A percentile compares a stretch with the other conserved stretches of the same genome.
Evolutionary conservation across 2,797 vertebrate genomes (phyloP).

Genomic region (Morus bassanus): DNA sequence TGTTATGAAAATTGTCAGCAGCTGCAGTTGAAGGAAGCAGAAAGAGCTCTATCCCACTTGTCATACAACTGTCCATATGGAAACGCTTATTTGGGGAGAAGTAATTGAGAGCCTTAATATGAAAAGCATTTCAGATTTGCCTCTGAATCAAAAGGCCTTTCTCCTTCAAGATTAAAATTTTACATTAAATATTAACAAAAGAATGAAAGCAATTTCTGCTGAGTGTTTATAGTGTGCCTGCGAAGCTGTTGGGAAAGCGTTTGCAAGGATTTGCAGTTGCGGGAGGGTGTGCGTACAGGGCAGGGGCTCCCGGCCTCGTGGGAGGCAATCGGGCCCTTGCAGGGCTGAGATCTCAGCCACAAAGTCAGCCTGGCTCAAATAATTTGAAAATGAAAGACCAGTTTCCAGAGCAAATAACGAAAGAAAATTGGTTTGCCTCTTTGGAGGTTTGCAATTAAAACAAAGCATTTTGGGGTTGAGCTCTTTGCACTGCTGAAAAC

Average conservation of each 20-base stretch:
- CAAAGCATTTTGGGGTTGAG: neutral
- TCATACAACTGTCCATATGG: slow-evolving; percentile 42
- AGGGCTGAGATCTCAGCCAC: neutral
- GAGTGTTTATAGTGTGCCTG: neutral
- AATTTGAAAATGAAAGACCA: slow-evolving; percentile 18
- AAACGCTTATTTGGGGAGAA: slow-evolving; percentile 20
- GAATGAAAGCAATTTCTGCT: slow-evolving; percentile 9
- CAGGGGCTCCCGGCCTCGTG: neutral
- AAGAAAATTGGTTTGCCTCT: neutral
- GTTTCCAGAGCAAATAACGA: neutral
- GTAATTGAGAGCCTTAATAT: slow-evolving; percentile 45
- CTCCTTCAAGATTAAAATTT: slow-evolving; percentile 16
- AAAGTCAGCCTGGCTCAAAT: slow-evolving; percentile 2
- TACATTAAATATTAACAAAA: slow-evolving; percentile 45
- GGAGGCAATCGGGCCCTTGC: neutral
- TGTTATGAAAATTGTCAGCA: slow-evolving; percentile 47
- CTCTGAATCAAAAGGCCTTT: slow-evolving; percentile 30
- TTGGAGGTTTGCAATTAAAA: neutral
- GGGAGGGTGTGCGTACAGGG: neutral
- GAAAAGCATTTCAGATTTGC: slow-evolving; percentile 32
- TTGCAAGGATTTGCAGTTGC: neutral
- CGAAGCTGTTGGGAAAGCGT: neutral
- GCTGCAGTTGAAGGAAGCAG: slow-evolving; percentile 22
- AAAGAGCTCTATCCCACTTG: slow-evolving; percentile 9
- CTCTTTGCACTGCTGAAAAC: neutral